These are phyloP conservation scores for Augochlora pura DNA, from an alignment of 1,140 invertebrate species.

Conservation along the genomic window DNA sequence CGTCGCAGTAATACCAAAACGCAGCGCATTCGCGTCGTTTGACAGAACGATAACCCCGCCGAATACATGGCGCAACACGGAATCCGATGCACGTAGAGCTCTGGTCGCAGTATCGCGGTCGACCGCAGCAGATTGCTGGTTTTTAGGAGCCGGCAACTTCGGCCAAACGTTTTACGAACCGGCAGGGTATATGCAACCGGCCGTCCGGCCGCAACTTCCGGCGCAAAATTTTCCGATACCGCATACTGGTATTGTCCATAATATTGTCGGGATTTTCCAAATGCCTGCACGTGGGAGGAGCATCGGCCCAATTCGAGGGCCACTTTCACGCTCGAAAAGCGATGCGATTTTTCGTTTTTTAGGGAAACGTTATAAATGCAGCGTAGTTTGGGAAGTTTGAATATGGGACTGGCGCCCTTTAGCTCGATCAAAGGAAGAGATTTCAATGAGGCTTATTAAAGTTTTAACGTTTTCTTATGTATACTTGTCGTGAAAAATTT, in stretches of 20 bases:
- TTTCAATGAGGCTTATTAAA: too few relatives aligned
- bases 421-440: too few relatives aligned
- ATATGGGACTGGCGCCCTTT: too few relatives aligned
- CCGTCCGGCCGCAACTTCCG: neutral
- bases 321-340: too few relatives aligned
- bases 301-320: too few relatives aligned
- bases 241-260: neutral
- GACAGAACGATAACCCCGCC: slow-evolving; percentile 27
- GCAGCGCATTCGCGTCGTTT: slow-evolving; percentile 15
- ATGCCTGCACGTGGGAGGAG: too few relatives aligned
- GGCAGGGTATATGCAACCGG: slow-evolving; percentile 2
- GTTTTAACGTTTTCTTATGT: too few relatives aligned
- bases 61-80: slow-evolving; percentile 1
- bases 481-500: too few relatives aligned
- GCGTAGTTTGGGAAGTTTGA: too few relatives aligned
- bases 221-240: neutral
- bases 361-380: too few relatives aligned
- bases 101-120: slow-evolving; percentile 12
- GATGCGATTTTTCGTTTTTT: too few relatives aligned
- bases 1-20: neutral
- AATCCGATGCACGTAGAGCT: slow-evolving; percentile 7
- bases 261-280: neutral
- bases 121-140: slow-evolving; percentile 15
- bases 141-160: neutral
- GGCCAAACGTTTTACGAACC: neutral